Base-by-base conservation (phyloP, 2,888 invertebrate genomes). In the Eupithecia exiguata region DNA sequence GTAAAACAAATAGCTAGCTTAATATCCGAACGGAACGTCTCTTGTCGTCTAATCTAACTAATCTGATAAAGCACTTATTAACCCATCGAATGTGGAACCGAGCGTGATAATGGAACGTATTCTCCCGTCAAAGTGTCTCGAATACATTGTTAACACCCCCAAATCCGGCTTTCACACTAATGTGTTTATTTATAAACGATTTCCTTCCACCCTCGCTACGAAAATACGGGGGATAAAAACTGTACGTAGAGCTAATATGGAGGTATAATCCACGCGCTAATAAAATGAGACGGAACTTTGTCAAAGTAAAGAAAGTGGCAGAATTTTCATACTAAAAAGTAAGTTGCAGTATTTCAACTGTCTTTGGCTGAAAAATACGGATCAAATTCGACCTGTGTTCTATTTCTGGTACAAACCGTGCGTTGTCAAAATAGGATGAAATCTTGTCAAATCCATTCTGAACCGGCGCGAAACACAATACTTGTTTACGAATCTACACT, bases 91-190 rank as follows among this genome's bases (percentile, higher is more conserved):
- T 35, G 58, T 43, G 61, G 25, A 74, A 38, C 30, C 18, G 63
- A 72, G 53, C 53, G 62, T 73, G 58, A 67, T 65, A 65, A 36
- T 71, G 43, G 67, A 18, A 69, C 58, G 30, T 61, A 71, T 66
- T 69, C 68, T 49, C 66, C 43, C 77, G 77, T 74, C 74, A 73
- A 72, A 69, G 70, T 72, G 69, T 78, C 72, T 72, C 68, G 69
- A 72, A 74, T 46, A 84, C 84, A 82, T 80, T 86, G 86, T 85
- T 85, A 84, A 83, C 83, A 78, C 84, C 85, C 84, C 83, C 85
- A 83, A 88, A 89, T 89, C 89, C 88, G 89, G 91, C 91, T 91
- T 90, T 89, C 84, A 87, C 86, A 84, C 90, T 92, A 92, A 92
- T 92, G 91, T 91, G 90, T 90, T 91, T 90, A 87, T 86, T 86